Evolutionary conservation across 2,113 vertebrate species (phyloP), one percentile per base, ranked within the genome.

Genomic region (Burhinus bistriatus): DNA sequence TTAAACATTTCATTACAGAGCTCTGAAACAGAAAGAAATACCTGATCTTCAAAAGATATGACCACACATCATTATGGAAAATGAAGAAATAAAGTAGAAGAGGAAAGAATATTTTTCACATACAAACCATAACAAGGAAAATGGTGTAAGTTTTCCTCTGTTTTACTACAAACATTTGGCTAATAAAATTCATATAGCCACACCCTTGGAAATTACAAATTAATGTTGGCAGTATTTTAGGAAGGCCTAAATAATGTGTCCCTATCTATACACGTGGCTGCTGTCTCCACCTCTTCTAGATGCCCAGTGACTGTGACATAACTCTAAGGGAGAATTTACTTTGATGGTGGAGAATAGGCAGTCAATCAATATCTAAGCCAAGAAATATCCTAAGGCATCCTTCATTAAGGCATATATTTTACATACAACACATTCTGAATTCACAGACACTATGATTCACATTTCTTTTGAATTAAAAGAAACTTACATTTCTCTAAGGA

Each of bases 221-320:
- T 30, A 68, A 58, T 38, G 38, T 5, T 44, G 7, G 5, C 47
- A 75, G 27, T 12, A 1, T 26, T 4, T 42, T 45, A 65, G 25
- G 6, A 82, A 92, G 9, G 36, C 27, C 26, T 69, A 22, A 61
- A 73, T 49, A 77, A 23, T 2, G 1, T 8, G 8, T 40, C 21
- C 21, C 55, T 27, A 13, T 18, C 26, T 49, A 18, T 0, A 73
- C 36, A 78, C 0, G 1, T 21, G 25, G 4, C 42, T 91, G 20
- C 5, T 64, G 8, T 38, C 42, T 68, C 42, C 51, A 54, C 9
- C 45, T 64, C 55, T 69, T 55, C 51, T 26, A 25, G 26, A 45
- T 17, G 16, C 16, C 11, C 51, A 78, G 15, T 9, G 23, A 40
- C 61, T 75, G n/a, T 30, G 44, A 73, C 4, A 2, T 58, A 93